phyloP scores from a whole-genome alignment of 2,888 invertebrate species.

The Lepidonotus clava region DNA sequence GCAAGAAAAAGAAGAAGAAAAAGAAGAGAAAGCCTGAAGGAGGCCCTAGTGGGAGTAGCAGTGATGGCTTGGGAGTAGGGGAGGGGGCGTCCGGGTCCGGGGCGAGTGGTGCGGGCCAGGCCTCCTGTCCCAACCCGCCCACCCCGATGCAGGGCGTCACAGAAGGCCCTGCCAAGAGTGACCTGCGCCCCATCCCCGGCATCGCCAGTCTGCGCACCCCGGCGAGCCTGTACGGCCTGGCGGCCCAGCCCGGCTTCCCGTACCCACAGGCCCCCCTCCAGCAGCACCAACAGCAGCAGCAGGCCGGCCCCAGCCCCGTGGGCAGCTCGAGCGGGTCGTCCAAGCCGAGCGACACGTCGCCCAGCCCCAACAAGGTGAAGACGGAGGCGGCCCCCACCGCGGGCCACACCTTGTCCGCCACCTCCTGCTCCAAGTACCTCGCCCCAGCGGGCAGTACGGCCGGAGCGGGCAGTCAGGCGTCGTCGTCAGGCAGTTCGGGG shows the following conservation, averaged over 20 bases:
- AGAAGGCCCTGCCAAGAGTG: background rate
- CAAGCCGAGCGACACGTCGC: constrained; percentile 8
- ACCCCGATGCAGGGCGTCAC: background rate
- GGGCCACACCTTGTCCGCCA: background rate
- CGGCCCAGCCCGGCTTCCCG: background rate
- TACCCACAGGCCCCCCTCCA: too few relatives aligned
- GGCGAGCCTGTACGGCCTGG: background rate
- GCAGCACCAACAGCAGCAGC: background rate
- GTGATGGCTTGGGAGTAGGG: background rate
- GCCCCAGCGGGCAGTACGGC: background rate
- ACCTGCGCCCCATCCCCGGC: constrained; percentile 10
- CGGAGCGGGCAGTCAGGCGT: background rate
- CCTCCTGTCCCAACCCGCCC: background rate
- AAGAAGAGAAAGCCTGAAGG: background rate
- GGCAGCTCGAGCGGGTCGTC: background rate
- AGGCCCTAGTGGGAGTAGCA: background rate
- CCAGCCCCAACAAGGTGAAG: constrained; percentile 32
- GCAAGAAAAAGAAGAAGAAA: constrained; percentile 10
- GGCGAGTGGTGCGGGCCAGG: background rate
- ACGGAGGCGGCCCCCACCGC: background rate
- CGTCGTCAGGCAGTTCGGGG: background rate
- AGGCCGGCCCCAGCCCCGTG: constrained; percentile 15
- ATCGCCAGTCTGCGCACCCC: constrained; percentile 24
- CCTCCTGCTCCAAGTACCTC: background rate
- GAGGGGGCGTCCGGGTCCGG: background rate